Evolutionary conservation across 37 sponge, comb jelly and placozoan species (phyloP).

Genomic region (Beroe ovata): DNA sequence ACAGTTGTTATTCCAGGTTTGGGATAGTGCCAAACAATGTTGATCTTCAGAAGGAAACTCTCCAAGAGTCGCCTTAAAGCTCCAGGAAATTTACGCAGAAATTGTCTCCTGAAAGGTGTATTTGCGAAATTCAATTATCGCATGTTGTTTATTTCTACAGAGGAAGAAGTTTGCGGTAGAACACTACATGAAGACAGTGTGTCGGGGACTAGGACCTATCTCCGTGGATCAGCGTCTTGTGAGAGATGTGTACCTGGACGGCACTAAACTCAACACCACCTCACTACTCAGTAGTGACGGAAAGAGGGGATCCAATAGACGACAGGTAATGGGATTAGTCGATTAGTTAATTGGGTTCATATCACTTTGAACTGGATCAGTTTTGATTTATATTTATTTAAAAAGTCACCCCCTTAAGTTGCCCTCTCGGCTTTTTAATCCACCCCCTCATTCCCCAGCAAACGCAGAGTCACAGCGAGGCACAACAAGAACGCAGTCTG

Average conservation of each 20-base stretch:
- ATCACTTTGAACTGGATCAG: no score
- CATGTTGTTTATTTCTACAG: no score
- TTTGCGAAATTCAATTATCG: no score
- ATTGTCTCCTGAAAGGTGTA: no score
- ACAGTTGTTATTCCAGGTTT: conserved; percentile 30
- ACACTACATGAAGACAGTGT: conserved; percentile 58
- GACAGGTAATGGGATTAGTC: conserved; percentile 34
- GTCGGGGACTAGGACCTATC: conserved; percentile 26
- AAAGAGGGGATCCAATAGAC: conserved; percentile 40
- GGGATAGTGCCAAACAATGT: background rate
- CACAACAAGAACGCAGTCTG: background rate
- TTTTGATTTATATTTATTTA: no score
- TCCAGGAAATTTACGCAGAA: no score
- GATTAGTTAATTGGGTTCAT: no score
- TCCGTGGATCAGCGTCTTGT: conserved; percentile 8
- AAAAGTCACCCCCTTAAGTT: no score
- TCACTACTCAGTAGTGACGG: conserved; percentile 34
- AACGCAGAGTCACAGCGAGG: conserved; percentile 52
- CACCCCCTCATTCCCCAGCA: conserved; percentile 12
- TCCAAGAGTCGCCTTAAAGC: no score
- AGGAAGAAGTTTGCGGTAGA: conserved; percentile 50
- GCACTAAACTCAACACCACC: conserved; percentile 62
- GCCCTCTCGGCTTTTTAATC: no score
- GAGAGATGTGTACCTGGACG: conserved; percentile 9
- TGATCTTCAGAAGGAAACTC: background rate